These are phyloP conservation scores for Zapus hudsonius DNA, from an alignment of 2,113 vertebrate species.

Conservation along the genomic window DNA sequence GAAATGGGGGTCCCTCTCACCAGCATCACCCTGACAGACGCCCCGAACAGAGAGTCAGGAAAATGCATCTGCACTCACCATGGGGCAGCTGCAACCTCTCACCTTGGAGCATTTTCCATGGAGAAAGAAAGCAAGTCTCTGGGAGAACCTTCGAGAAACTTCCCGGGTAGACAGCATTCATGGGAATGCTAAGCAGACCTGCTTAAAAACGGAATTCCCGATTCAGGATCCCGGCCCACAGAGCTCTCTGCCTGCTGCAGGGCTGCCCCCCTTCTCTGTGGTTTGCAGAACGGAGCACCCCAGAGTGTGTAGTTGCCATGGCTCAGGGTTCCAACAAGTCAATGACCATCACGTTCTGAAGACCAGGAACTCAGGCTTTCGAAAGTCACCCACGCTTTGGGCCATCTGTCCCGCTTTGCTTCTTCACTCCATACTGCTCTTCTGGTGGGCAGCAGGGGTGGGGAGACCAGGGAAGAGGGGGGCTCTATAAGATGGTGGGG, in stretches of 20 bases:
- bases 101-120: neutral
- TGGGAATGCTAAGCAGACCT: neutral
- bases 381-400: neutral
- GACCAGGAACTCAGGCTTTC: neutral
- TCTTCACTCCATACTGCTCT: neutral
- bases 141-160: neutral
- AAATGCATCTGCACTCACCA: rapidly evolving
- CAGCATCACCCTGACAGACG: neutral
- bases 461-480: neutral
- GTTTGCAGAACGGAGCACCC: neutral
- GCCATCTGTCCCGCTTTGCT: neutral
- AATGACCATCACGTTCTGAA: neutral
- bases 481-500: neutral
- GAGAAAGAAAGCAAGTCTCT: neutral
- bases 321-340: neutral
- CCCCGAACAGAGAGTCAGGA: neutral
- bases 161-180: rapidly evolving
- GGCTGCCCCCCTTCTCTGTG: neutral
- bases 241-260: rapidly evolving
- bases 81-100: neutral
- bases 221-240: rapidly evolving
- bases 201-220: neutral
- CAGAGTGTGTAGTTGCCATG: neutral
- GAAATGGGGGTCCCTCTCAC: neutral
- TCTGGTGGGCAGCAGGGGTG: neutral